Evolutionary conservation across 2,113 vertebrate genomes (phyloP).

Genomic region (Forbesichthys agassizii): DNA sequence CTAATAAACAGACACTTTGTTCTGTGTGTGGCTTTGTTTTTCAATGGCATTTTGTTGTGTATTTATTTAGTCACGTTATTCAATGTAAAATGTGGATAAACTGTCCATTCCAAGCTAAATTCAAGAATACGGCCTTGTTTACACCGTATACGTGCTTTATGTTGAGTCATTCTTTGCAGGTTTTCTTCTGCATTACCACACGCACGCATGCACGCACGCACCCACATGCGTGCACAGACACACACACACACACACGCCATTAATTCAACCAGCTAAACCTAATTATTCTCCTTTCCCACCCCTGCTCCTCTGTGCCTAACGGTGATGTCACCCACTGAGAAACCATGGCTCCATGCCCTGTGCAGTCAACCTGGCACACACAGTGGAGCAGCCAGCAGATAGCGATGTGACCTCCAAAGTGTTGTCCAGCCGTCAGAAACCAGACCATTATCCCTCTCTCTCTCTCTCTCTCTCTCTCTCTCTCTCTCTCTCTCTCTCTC

Average conservation of each 20-base stretch:
- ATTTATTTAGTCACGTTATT: neutral
- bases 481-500: slow-evolving; percentile 20
- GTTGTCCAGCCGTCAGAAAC: slow-evolving; percentile 53
- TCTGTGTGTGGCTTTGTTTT: too few relatives aligned
- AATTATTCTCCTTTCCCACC: slow-evolving; percentile 68
- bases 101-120: neutral
- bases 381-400: slow-evolving; percentile 33
- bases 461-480: too few relatives aligned
- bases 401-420: slow-evolving; percentile 28
- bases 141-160: slow-evolving; percentile 54
- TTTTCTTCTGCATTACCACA: slow-evolving; percentile 54
- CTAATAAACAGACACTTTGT: too few relatives aligned
- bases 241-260: slow-evolving; percentile 26
- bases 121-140: slow-evolving; percentile 9
- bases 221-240: slow-evolving; percentile 15
- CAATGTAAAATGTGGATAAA: too few relatives aligned
- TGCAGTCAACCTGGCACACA: slow-evolving; percentile 26
- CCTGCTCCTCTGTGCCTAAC: slow-evolving; percentile 65
- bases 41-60: neutral
- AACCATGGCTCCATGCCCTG: slow-evolving; percentile 63
- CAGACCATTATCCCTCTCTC: slow-evolving; percentile 27
- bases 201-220: slow-evolving; percentile 38
- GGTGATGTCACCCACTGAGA: slow-evolving; percentile 77
- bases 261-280: slow-evolving; percentile 69
- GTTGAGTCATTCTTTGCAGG: slow-evolving; percentile 54